Conservation (phyloP, 1,140 invertebrate species). For the Trigoniulus corallinus region DNA sequence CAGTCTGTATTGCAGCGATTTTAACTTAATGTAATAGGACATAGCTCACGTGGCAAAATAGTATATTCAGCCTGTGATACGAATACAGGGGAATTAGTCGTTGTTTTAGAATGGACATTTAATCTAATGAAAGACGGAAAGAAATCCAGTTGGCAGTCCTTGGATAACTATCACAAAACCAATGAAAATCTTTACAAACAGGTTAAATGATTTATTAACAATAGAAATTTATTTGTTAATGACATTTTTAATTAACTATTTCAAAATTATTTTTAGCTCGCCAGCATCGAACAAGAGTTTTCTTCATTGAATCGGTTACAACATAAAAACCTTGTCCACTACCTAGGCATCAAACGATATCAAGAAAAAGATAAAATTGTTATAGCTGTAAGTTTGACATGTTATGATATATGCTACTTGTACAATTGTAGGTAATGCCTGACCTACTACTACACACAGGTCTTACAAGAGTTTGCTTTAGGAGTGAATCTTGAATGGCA, state of each 20-base stretch:
- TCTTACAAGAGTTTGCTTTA: slow-evolving; percentile 42
- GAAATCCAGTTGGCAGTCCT: slow-evolving; percentile 4
- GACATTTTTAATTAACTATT: slow-evolving; percentile 7
- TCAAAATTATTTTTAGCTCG: slow-evolving; percentile 21
- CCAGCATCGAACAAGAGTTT: slow-evolving; percentile 50
- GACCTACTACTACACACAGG: slow-evolving; percentile 12
- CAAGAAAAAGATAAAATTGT: slow-evolving; percentile 33
- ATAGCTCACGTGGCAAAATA: slow-evolving; percentile 44
- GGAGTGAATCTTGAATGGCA: slow-evolving; percentile 34
- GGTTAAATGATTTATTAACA: neutral
- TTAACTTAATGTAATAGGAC: slow-evolving; percentile 26
- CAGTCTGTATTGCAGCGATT: neutral
- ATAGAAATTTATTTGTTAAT: slow-evolving; percentile 3
- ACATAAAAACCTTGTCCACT: slow-evolving; percentile 52
- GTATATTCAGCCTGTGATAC: slow-evolving; percentile 49
- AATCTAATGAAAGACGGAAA: slow-evolving; percentile 21
- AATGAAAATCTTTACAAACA: neutral
- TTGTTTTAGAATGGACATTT: slow-evolving; percentile 51
- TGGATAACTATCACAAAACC: slow-evolving; percentile 2
- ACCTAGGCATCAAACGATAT: slow-evolving; percentile 47
- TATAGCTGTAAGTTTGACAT: slow-evolving; percentile 9
- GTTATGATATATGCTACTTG: neutral
- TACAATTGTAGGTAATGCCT: neutral
- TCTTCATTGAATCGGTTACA: slow-evolving; percentile 43
- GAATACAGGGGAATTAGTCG: slow-evolving; percentile 43